Evolutionary conservation across 2,797 vertebrate species (phyloP).

Genomic region (Trematomus bernacchii): DNA sequence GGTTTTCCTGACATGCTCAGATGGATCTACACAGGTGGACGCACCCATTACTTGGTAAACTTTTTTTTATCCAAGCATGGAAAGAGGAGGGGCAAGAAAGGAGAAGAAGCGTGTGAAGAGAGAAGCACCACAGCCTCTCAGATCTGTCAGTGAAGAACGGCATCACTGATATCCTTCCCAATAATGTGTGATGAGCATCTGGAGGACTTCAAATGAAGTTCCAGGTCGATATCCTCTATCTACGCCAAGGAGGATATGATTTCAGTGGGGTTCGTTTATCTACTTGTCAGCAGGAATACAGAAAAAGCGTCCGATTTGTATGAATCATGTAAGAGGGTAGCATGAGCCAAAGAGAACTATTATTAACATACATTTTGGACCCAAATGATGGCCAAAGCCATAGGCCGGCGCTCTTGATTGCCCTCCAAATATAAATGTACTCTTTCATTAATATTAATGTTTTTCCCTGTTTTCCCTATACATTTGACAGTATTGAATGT

Average conservation of each 20-base stretch:
- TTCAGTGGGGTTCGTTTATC: too few species aligned
- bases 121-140: conserved; percentile 23
- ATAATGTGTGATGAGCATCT: not conserved
- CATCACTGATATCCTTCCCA: not conserved
- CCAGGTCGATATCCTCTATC: not conserved
- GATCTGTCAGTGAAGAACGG: conserved; percentile 13
- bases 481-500: not conserved
- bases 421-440: not conserved
- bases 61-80: conserved; percentile 66
- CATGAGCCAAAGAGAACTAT: too few species aligned
- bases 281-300: too few species aligned
- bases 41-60: conserved; percentile 66
- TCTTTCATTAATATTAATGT: not conserved
- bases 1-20: conserved; percentile 74
- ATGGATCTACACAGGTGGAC: conserved; percentile 67
- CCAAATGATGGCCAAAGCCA: too few species aligned
- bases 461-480: not conserved
- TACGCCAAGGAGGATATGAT: too few species aligned
- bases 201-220: not conserved
- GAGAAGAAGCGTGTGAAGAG: conserved; percentile 5
- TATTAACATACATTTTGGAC: too few species aligned
- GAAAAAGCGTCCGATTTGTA: too few species aligned
- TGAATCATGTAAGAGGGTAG: too few species aligned
- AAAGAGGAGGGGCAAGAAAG: conserved; percentile 21
- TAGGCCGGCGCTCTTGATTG: too few species aligned